phyloP scores from a whole-genome alignment of 2,113 vertebrate species.

The Scartelaos histophorus region DNA sequence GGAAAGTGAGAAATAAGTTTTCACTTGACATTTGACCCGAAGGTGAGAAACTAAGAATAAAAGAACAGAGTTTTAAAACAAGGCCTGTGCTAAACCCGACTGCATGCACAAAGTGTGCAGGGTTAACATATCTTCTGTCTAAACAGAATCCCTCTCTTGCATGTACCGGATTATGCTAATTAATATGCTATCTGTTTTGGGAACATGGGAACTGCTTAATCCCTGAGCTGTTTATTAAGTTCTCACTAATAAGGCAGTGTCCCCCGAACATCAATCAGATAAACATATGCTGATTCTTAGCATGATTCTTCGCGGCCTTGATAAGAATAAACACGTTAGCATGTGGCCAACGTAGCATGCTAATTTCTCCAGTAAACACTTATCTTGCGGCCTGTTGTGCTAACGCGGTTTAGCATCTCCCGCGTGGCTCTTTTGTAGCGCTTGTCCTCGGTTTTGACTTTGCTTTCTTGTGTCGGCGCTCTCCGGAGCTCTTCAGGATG shows the following conservation, averaged over 20 bases:
- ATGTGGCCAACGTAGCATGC: not conserved
- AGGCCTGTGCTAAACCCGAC: not conserved
- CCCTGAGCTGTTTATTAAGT: slow-evolving; percentile 47
- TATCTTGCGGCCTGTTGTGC: not conserved
- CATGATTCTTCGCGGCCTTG: slow-evolving; percentile 4
- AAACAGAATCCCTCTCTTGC: slow-evolving; percentile 34
- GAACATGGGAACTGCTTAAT: slow-evolving; percentile 49
- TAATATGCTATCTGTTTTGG: slow-evolving; percentile 45
- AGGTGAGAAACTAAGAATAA: not conserved
- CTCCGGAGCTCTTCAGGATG: slow-evolving; percentile 10
- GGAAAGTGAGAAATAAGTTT: too few species aligned
- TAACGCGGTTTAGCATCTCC: not conserved
- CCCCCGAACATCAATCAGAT: slow-evolving; percentile 33
- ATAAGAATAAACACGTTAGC: slow-evolving; percentile 23
- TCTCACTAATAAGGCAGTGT: slow-evolving; percentile 24
- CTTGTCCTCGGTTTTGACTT: slow-evolving; percentile 40
- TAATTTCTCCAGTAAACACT: slow-evolving; percentile 7
- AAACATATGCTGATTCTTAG: slow-evolving; percentile 36
- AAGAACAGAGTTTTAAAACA: not conserved
- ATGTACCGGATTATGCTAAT: slow-evolving; percentile 59
- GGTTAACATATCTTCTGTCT: slow-evolving; percentile 29
- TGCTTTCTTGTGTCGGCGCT: slow-evolving; percentile 25
- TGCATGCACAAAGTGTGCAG: slow-evolving; percentile 22
- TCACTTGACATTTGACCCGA: not conserved
- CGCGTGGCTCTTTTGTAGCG: slow-evolving; percentile 18